Base-by-base conservation (phyloP, 2,888 invertebrate species). In the Agriopis aurantiaria region DNA sequence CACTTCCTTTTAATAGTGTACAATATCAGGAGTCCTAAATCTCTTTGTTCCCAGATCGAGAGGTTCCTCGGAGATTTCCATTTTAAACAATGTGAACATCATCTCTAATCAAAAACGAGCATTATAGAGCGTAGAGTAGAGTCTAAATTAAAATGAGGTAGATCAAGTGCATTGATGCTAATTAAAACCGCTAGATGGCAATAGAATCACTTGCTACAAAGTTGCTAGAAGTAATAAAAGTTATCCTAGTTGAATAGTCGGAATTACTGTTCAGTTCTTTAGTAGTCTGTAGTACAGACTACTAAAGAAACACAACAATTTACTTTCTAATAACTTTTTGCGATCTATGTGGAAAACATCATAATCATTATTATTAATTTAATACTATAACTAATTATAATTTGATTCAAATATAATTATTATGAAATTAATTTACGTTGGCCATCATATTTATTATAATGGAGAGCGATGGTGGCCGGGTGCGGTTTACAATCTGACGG, bases 11-110 rank as follows among this genome's bases (percentile, higher is more conserved):
- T 70, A 71, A 73, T 71, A 71, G 68, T 56, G 61, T 69, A 75
- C 75, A 73, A 56, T 75, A 73, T 73, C 73, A 62, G 51, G 45
- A 60, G 71, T 71, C 69, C 69, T 48, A 56, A 71, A 75, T 73
- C 73, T 75, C 75, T 73, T 75, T 75, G 75, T 75, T 73, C 62
- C 17, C 33, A 33, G 33, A 41, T 66, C 45, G 65, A 17, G 70
- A 65, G 58, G 43, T 56, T 68, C 67, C 69, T 52, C 33, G 5
- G 71, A 68, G 69, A 69, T 68, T 73, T 61, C 71, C 71, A 69
- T 71, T 68, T 65, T 55, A 71, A 59, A 71, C 70, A 67, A 71
- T 71, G 63, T 63, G n/a, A 56, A 63, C 43, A 52, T 51, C 48
- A 56, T 57, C 63, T 67, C 46, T 48, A 49, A 43, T n/a, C 14